These are phyloP conservation scores for Emmelina monodactyla DNA, from an alignment of 2,888 invertebrate species.

Conservation along the genomic window DNA sequence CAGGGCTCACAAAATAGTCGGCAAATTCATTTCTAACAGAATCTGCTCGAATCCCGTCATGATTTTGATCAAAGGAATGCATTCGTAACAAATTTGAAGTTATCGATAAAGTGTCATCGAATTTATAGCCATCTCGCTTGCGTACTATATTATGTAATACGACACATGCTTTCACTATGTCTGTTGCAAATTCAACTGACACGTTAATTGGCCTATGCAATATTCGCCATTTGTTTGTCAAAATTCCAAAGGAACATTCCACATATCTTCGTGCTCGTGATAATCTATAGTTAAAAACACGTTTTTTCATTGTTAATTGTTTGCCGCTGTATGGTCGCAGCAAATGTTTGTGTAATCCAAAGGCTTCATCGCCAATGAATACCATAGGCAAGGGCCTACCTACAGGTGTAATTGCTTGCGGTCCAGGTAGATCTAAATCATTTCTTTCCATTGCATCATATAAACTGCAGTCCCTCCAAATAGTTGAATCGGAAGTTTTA, in stretches of 20 bases:
- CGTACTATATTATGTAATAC: constrained; percentile 7
- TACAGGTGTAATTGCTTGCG: constrained; percentile 8
- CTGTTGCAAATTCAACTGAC: constrained; percentile 3
- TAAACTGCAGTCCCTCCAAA: constrained; percentile 6
- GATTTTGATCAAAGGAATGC: too few relatives aligned
- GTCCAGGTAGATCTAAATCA: constrained; percentile 6
- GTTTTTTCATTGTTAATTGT: too few relatives aligned
- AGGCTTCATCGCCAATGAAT: constrained; percentile 21
- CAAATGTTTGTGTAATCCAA: too few relatives aligned
- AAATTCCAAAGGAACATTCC: background rate
- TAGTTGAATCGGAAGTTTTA: too few relatives aligned
- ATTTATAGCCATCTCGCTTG: constrained; percentile 9
- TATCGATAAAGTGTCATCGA: constrained; percentile 7
- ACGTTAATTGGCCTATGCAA: too few relatives aligned
- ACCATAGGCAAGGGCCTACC: constrained; percentile 16
- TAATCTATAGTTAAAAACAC: too few relatives aligned
- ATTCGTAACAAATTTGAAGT: constrained; percentile 14
- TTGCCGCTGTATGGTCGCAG: too few relatives aligned
- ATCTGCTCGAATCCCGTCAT: too few relatives aligned
- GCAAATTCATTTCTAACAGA: too few relatives aligned
- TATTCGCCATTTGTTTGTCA: background rate
- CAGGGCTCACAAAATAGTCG: too few relatives aligned
- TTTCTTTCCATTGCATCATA: constrained; percentile 7
- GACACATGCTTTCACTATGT: constrained; percentile 5
- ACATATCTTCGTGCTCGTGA: too few relatives aligned